Base-by-base conservation (phyloP, 2,888 invertebrate species). In the Pristionchus mayeri region DNA sequence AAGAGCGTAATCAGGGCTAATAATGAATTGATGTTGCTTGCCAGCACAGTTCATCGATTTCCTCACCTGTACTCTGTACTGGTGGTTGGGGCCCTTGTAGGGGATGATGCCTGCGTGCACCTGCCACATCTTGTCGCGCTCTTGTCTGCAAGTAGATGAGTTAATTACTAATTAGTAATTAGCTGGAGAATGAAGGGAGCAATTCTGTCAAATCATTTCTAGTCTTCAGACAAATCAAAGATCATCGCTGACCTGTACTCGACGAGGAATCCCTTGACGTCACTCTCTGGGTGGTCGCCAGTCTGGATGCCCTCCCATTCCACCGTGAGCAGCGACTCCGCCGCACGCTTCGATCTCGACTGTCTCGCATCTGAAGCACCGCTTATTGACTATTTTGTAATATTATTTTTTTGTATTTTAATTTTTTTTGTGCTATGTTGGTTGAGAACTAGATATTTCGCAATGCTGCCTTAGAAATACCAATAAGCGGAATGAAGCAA, bases 261-360 rank as follows among this genome's bases (percentile, higher is more conserved):
- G 16, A 92, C 92, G n/a, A 92, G 88, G 87, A 92, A 92, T 71
- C 92, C 93, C 84, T 90, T 90, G 85, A 92, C 91, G 84, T 89
- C 88, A n/a, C 89, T 90, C 85, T 92, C 92, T 9, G 91, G 90
- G 76, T 92, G 92, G 87, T 92, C 91, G 78, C 91, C 90, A 78
- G 91, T 89, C 86, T 93, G 93, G 63, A 93, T 93, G 52, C 93
- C 93, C 88, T 93, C 93, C 93, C 93, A 93, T 90, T 93, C 93
- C 52, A 93, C 93, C 9, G 92, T 92, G 60, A 92, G 86, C 71
- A 93, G 88, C 80, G 89, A 90, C 86, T 92, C 92, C 34, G 90
- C 84, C 30, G 87, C 88, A 78, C 88, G 83, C 24, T 86, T 57
- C 84, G 90, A 88, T 71, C n/a, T n/a, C 87, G 21, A 6, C n/a